Conservation (phyloP, 2,797 vertebrate genomes). For the Danio choprae region DNA sequence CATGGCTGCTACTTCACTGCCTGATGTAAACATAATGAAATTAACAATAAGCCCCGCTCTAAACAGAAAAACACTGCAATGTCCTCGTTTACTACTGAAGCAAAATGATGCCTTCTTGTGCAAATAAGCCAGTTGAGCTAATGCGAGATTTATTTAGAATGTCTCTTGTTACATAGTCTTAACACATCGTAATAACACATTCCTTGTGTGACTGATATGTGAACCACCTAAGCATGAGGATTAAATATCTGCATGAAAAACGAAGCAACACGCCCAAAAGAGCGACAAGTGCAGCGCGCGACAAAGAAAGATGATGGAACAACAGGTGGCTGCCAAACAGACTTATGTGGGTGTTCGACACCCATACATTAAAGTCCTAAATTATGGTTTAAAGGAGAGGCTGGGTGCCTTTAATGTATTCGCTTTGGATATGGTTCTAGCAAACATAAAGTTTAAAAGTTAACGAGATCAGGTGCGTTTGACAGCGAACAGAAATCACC, state of each 20-base stretch:
- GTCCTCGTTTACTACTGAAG: neutral
- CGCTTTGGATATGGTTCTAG: neutral
- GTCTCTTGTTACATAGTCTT: slow-evolving; percentile 24
- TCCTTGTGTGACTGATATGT: neutral
- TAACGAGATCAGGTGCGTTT: neutral
- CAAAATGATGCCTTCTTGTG: slow-evolving; percentile 7
- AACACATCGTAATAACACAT: neutral
- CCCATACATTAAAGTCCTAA: neutral
- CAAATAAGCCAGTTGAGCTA: slow-evolving; percentile 3
- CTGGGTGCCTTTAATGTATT: neutral
- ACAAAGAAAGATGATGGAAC: slow-evolving; percentile 66
- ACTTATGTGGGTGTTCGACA: neutral
- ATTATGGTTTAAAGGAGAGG: neutral
- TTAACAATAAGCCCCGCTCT: slow-evolving; percentile 15
- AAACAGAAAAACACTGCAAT: slow-evolving; percentile 24
- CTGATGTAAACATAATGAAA: slow-evolving; percentile 43
- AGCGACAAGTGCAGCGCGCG: slow-evolving; percentile 58
- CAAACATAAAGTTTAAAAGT: neutral
- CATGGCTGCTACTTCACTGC: slow-evolving; percentile 9
- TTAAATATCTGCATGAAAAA: slow-evolving; percentile 14
- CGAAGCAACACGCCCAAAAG: slow-evolving; percentile 44
- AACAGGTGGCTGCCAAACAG: slow-evolving; percentile 76
- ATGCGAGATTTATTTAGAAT: neutral
- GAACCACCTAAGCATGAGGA: neutral
- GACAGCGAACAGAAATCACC: neutral